Evolutionary conservation across 2,888 invertebrate species (phyloP).

Genomic region (Aspidapion aeneum): DNA sequence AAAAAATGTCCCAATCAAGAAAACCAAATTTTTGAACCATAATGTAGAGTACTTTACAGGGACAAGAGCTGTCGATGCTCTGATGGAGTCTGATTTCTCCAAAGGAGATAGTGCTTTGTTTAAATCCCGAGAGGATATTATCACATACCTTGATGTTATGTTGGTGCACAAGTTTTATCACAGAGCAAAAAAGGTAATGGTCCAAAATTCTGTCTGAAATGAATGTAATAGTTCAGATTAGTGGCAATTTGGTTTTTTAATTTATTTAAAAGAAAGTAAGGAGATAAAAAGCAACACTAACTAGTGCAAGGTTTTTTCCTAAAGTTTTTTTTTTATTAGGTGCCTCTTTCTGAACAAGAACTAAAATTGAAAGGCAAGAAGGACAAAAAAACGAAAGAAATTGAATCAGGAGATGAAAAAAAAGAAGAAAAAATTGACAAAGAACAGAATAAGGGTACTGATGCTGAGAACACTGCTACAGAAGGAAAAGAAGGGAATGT

Average conservation of each 20-base stretch:
- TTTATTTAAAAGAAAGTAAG: too few species aligned
- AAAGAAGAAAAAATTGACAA: slow-evolving; percentile 52
- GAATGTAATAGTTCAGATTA: too few species aligned
- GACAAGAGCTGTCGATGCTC: slow-evolving; percentile 85
- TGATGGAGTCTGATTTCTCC: slow-evolving; percentile 89
- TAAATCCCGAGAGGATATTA: slow-evolving; percentile 73
- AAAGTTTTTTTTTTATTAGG: background rate
- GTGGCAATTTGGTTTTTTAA: too few species aligned
- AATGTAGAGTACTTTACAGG: slow-evolving; percentile 96
- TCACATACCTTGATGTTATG: slow-evolving; percentile 79
- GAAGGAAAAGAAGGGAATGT: slow-evolving; percentile 46
- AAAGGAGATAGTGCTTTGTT: slow-evolving; percentile 74
- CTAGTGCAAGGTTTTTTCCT: too few species aligned
- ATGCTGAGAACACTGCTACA: slow-evolving; percentile 54
- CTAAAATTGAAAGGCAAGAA: slow-evolving; percentile 54
- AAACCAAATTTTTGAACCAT: slow-evolving; percentile 94
- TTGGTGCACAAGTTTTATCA: slow-evolving; percentile 93
- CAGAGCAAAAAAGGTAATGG: slow-evolving; percentile 86
- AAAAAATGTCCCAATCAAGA: slow-evolving; percentile 90
- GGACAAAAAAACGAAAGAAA: slow-evolving; percentile 50
- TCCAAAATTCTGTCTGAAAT: slow-evolving; percentile 73
- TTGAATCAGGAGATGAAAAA: slow-evolving; percentile 45
- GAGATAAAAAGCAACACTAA: too few species aligned
- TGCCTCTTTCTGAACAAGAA: slow-evolving; percentile 40
- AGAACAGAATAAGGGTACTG: slow-evolving; percentile 43